A percentile compares a stretch with the other conserved stretches of the same genome.
Conservation (phyloP, 2,113 vertebrate species). For the Myotis davidii region DNA sequence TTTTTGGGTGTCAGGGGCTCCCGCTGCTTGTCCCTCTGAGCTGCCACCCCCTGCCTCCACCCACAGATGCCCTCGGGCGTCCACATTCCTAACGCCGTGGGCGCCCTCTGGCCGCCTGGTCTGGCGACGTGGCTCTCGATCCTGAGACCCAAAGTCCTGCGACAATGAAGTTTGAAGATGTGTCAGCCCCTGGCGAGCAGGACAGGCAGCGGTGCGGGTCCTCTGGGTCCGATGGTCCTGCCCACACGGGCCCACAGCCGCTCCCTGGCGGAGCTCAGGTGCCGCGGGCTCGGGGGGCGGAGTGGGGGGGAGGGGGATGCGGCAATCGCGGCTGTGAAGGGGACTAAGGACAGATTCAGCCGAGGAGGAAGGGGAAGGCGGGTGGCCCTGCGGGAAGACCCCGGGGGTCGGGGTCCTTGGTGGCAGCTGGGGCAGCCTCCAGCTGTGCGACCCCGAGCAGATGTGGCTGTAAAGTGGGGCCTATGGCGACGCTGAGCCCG, state of each 20-base stretch:
- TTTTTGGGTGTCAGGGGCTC: neutral
- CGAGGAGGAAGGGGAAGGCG: neutral
- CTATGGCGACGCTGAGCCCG: rapidly evolving
- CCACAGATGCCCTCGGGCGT: neutral
- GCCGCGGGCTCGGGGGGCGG: rapidly evolving
- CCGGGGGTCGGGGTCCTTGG: too few species aligned
- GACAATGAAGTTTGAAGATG: neutral
- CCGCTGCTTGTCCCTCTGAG: too few species aligned
- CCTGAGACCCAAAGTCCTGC: neutral
- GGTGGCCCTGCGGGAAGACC: neutral
- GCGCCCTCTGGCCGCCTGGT: neutral
- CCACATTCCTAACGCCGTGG: neutral
- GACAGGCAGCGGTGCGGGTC: rapidly evolving
- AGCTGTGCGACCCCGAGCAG: neutral
- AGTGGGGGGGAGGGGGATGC: too few species aligned
- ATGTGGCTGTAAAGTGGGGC: neutral
- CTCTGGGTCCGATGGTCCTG: rapidly evolving
- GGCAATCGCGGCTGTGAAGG: rapidly evolving
- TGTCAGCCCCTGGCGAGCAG: neutral
- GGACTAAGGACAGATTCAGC: neutral
- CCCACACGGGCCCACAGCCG: rapidly evolving
- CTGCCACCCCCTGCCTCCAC: neutral
- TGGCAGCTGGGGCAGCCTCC: too few species aligned
- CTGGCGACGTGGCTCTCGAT: neutral
- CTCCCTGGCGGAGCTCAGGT: neutral